Evolutionary conservation across 2,888 invertebrate species (phyloP), one percentile per base, ranked within the genome.

Genomic region (Rosalia funebris): DNA sequence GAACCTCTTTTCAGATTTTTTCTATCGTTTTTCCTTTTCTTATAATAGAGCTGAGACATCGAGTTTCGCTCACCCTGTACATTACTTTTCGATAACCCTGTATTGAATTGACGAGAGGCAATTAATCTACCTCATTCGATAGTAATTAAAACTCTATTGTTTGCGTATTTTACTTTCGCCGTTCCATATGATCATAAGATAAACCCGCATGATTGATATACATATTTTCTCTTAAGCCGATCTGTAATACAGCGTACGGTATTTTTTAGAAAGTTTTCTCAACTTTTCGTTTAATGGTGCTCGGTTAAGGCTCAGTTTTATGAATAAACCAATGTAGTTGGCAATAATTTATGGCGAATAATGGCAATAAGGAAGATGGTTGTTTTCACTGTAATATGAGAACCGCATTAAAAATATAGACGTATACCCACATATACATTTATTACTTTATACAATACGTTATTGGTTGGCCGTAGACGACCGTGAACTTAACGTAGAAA

Each of bases 361-460:
- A 48, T 37, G 17, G 34, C 12, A 48, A 48, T 32, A 37, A 16
- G 48, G 48, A 48, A 48, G 48, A 48, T 37, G 17, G 37, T 47
- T 48, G 48, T 48, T 48, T 48, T 48, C 37, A 37, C 36, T 36
- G 48, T 48, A 48, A 48, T 48, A 48, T 48, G 37, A 48, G 48
- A 48, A 48, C 46, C 17, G 32, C 48, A 37, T 48, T 37, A 36
- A 47, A 48, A 48, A 44, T 48, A 48, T 48, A 36, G 37, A 48
- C 37, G 36, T 34, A 34, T 34, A 11, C 34, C 34, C 34, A 34
- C 34, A 34, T 48, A 36, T 48, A 48, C 36, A 17, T 34, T 19
- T 36, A 48, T 48, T 34, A 34, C 16, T 16, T 34, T 48, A 48
- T 48, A 48, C 34, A 34, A 48, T 17, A 17, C 5, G 9, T 36